Percentiles rank a stretch among this genome's conserved stretches.
phyloP scores from a whole-genome alignment of 2,113 vertebrate species.

The Calidris pygmaea region DNA sequence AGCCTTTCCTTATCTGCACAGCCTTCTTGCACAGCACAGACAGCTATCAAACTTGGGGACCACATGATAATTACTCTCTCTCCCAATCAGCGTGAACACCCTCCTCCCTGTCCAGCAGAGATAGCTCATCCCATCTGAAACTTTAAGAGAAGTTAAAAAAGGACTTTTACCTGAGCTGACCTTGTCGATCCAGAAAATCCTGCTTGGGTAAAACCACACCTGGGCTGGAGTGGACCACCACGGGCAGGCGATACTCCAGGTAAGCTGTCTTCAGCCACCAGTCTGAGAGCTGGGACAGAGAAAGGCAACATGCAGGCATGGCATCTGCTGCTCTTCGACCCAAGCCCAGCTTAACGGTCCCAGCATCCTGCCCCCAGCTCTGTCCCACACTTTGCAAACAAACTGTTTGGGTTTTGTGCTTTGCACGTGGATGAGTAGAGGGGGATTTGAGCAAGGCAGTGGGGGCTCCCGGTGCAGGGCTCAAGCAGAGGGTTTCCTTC shows the following conservation, averaged over 20 bases:
- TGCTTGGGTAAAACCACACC: slow-evolving; percentile 90
- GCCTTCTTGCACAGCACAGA: neutral
- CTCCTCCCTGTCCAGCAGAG: neutral
- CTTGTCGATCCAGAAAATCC: slow-evolving; percentile 91
- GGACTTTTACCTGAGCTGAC: slow-evolving; percentile 93
- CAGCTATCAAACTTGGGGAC: neutral
- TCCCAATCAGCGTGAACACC: neutral
- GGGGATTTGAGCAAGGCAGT: neutral
- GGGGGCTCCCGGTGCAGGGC: neutral
- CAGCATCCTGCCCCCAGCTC: neutral
- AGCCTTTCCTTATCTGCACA: neutral
- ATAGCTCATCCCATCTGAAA: neutral
- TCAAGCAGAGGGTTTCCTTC: neutral
- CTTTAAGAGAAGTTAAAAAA: neutral
- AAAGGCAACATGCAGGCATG: neutral
- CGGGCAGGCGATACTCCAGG: slow-evolving; percentile 91
- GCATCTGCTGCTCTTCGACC: neutral
- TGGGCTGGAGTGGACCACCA: slow-evolving; percentile 91
- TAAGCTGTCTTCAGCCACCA: slow-evolving; percentile 97
- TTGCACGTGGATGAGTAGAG: neutral
- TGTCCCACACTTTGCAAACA: neutral
- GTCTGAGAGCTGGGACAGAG: slow-evolving; percentile 84
- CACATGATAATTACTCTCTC: neutral
- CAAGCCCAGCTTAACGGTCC: neutral
- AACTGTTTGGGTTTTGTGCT: neutral